These are phyloP conservation scores for Stenolophus ochropezus DNA, from an alignment of 2,888 invertebrate genomes.

Conservation along the genomic window DNA sequence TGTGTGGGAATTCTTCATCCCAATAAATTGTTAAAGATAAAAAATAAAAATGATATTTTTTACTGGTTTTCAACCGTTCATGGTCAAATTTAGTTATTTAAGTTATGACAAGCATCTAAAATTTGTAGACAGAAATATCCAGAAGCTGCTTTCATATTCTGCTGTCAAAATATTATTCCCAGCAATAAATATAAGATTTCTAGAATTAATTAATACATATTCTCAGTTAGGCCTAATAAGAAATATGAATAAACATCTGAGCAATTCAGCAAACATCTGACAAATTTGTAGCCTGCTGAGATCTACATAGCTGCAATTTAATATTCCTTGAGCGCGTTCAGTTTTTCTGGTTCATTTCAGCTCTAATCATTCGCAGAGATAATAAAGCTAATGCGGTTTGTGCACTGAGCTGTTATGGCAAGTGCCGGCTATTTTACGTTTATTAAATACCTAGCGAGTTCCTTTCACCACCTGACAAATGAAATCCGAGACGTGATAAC, in stretches of 20 bases:
- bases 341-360: constrained; percentile 37
- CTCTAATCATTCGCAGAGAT: constrained; percentile 14
- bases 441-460: constrained; percentile 27
- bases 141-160: neutral
- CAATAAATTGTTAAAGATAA: too few relatives aligned
- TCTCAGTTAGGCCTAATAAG: constrained; percentile 9
- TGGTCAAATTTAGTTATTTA: neutral
- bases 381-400: constrained; percentile 36
- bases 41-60: too few relatives aligned
- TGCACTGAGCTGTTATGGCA: neutral
- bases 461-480: constrained; percentile 32
- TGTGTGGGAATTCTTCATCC: too few relatives aligned
- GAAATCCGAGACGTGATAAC: constrained; percentile 10
- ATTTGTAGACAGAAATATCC: neutral
- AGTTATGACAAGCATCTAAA: neutral
- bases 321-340: constrained; percentile 10
- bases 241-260: neutral
- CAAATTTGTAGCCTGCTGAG: neutral
- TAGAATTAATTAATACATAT: neutral
- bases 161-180: neutral
- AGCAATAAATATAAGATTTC: neutral
- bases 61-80: too few relatives aligned
- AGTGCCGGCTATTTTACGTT: constrained; percentile 3
- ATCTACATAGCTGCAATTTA: constrained; percentile 24
- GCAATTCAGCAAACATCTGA: neutral